A percentile compares a stretch with the other conserved stretches of the same genome.
Conservation (phyloP, 2,888 invertebrate species). For the Hyppa rectilinea region DNA sequence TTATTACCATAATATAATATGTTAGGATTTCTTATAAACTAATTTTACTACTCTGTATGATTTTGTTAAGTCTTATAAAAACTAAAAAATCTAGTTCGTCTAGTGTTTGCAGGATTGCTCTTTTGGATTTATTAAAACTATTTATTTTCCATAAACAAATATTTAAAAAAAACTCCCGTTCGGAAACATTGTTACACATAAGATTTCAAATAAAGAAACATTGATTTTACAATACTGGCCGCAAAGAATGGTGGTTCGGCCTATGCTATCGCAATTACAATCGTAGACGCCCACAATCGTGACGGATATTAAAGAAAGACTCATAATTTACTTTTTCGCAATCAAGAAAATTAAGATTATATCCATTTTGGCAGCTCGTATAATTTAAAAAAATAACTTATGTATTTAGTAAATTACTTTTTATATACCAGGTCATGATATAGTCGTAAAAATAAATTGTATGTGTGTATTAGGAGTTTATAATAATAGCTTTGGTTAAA, state of each 20-base stretch:
- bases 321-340: conserved; percentile 34
- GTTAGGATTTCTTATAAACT: not conserved
- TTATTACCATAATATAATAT: not conserved
- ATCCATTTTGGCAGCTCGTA: conserved; percentile 43
- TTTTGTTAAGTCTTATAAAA: not conserved
- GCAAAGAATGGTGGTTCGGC: conserved; percentile 5
- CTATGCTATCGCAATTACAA: conserved; percentile 22
- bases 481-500: conserved; percentile 15
- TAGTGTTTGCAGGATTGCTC: not conserved
- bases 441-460: conserved; percentile 44
- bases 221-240: not conserved
- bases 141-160: too few relatives aligned
- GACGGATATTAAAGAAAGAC: conserved; percentile 32
- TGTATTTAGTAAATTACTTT: conserved; percentile 39
- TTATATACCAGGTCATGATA: conserved; percentile 33
- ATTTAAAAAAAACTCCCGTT: too few relatives aligned
- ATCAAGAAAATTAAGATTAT: conserved; percentile 35
- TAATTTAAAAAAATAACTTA: conserved; percentile 35
- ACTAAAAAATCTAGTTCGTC: not conserved
- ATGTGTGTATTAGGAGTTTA: conserved; percentile 23
- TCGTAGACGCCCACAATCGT: conserved; percentile 44
- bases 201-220: conserved; percentile 5
- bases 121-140: not conserved
- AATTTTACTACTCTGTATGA: not conserved
- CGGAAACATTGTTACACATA: not conserved